Evolutionary conservation across 2,888 invertebrate genomes (phyloP).

Genomic region (Brachynemurus nebulosus): DNA sequence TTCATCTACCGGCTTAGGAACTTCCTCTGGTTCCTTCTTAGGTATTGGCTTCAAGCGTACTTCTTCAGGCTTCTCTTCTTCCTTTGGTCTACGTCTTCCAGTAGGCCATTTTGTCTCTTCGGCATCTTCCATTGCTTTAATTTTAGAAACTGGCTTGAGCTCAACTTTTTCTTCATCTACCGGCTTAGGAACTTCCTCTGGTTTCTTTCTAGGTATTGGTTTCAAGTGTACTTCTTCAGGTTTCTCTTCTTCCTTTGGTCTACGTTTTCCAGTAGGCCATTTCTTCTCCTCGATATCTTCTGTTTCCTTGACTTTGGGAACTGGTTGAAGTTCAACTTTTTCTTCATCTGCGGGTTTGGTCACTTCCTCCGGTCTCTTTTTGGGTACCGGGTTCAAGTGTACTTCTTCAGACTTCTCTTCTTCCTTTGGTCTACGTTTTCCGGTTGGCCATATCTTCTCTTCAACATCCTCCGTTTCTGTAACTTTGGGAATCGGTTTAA

Average conservation of each 20-base stretch:
- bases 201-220: slow-evolving; percentile 11
- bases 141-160: slow-evolving; percentile 20
- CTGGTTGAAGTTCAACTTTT: slow-evolving; percentile 28
- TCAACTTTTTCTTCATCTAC: slow-evolving; percentile 22
- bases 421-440: slow-evolving; percentile 31
- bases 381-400: slow-evolving; percentile 35
- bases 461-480: slow-evolving; percentile 23
- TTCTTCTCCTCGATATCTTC: slow-evolving; percentile 26
- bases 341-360: slow-evolving; percentile 29
- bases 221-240: slow-evolving; percentile 13
- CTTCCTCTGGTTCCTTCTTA: slow-evolving; percentile 29
- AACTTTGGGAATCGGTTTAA: slow-evolving; percentile 20
- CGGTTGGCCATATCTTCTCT: slow-evolving; percentile 33
- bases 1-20: slow-evolving; percentile 18
- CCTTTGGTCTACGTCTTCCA: slow-evolving; percentile 15
- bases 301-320: slow-evolving; percentile 21
- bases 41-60: slow-evolving; percentile 37
- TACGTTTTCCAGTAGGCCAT: slow-evolving; percentile 24
- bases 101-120: slow-evolving; percentile 14
- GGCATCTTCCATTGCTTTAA: slow-evolving; percentile 22
- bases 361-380: slow-evolving; percentile 32
- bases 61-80: slow-evolving; percentile 33
- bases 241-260: slow-evolving; percentile 19
- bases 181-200: slow-evolving; percentile 13
- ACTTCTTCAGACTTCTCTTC: slow-evolving; percentile 29